These are phyloP conservation scores for Hoplostethus atlanticus DNA, from an alignment of 2,797 vertebrate genomes.

Conservation along the genomic window DNA sequence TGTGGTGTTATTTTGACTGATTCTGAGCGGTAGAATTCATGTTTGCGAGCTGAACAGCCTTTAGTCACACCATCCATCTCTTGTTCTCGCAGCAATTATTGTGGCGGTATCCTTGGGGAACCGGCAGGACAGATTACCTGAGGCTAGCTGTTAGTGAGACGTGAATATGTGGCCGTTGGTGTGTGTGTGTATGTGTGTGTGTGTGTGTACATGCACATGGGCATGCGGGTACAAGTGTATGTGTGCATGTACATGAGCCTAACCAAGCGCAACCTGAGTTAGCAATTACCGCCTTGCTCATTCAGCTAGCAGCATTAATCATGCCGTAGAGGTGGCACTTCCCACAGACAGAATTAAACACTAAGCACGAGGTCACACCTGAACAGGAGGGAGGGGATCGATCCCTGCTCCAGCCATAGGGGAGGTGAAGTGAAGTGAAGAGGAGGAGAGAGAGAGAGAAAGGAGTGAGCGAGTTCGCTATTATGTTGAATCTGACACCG, in stretches of 20 bases:
- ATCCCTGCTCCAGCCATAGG: conserved; percentile 22
- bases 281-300: conserved; percentile 19
- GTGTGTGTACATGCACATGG: not conserved
- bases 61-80: conserved; percentile 11
- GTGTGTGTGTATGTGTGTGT: not conserved
- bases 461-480: not conserved
- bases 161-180: not conserved
- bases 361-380: conserved; percentile 14
- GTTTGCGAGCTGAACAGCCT: conserved; percentile 5
- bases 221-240: too few species aligned
- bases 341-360: conserved; percentile 23
- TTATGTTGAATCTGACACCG: conserved; percentile 13
- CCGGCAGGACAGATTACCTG: conserved; percentile 18
- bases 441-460: conserved; percentile 25
- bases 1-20: conserved; percentile 17
- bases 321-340: conserved; percentile 1
- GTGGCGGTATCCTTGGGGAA: conserved; percentile 26
- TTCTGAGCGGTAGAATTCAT: conserved; percentile 3
- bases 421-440: not conserved
- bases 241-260: not conserved
- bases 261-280: conserved; percentile 9
- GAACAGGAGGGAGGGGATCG: conserved; percentile 14
- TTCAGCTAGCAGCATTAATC: conserved; percentile 35
- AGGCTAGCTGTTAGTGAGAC: not conserved
- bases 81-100: conserved; percentile 22